Conservation (phyloP, 2,797 vertebrate species). For the Lemur catta region DNA sequence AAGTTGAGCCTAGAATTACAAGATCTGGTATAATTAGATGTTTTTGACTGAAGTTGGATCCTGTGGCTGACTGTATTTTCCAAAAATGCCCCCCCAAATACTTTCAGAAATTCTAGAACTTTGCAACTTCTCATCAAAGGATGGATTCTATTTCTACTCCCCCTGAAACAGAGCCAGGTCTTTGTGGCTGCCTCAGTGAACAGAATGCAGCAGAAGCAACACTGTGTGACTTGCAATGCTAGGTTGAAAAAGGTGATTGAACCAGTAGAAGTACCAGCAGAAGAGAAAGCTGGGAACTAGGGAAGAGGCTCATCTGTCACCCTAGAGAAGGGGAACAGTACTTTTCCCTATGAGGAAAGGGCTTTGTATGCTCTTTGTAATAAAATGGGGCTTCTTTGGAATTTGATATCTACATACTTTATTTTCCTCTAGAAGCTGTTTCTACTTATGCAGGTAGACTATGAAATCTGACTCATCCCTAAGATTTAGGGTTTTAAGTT, state of each 20-base stretch:
- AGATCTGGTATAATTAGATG: not conserved
- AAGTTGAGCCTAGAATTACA: not conserved
- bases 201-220: not conserved
- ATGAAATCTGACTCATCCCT: not conserved
- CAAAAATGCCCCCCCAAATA: not conserved
- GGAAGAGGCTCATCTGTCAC: not conserved
- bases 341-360: not conserved
- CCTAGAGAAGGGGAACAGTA: not conserved
- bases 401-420: not conserved
- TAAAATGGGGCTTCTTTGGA: slow-evolving; percentile 46
- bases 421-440: not conserved
- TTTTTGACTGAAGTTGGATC: not conserved
- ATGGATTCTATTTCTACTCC: not conserved
- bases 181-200: not conserved
- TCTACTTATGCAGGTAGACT: not conserved
- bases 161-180: not conserved
- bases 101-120: not conserved
- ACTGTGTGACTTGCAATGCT: too few relatives aligned
- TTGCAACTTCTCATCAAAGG: not conserved
- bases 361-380: slow-evolving; percentile 6
- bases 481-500: not conserved
- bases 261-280: slow-evolving; percentile 89
- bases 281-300: not conserved
- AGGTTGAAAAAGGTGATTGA: not conserved
- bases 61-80: not conserved